Conservation (phyloP, 2,797 vertebrate species). For the Loriculus beryllinus region DNA sequence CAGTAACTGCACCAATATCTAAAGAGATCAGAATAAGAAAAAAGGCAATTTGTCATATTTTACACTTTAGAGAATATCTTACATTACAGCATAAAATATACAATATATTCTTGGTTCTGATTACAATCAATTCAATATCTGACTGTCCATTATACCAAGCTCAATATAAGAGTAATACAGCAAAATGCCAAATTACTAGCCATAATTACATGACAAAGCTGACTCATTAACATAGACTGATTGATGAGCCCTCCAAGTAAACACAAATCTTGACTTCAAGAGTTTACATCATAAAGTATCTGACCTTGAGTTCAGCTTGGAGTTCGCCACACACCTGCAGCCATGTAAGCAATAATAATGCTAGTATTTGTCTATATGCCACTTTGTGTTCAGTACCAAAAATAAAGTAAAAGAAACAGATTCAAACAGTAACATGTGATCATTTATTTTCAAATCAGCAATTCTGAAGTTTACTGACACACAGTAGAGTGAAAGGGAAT, state of each 20-base stretch:
- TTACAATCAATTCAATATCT: slow-evolving; percentile 40
- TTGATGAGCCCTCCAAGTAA: slow-evolving; percentile 48
- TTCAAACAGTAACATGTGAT: slow-evolving; percentile 38
- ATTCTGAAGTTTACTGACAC: slow-evolving; percentile 61
- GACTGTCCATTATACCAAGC: not conserved
- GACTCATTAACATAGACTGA: slow-evolving; percentile 43
- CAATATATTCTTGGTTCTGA: slow-evolving; percentile 49
- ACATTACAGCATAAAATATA: not conserved
- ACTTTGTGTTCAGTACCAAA: slow-evolving; percentile 8
- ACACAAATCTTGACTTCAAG: slow-evolving; percentile 52
- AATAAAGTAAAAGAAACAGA: slow-evolving; percentile 30
- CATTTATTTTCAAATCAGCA: slow-evolving; percentile 64
- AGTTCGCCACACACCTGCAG: slow-evolving; percentile 60
- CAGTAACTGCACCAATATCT: not conserved
- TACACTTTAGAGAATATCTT: not conserved
- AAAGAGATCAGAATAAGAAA: not conserved
- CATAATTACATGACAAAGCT: slow-evolving; percentile 37
- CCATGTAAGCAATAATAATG: slow-evolving; percentile 20
- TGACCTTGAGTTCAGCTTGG: slow-evolving; percentile 60
- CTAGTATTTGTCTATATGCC: slow-evolving; percentile 46
- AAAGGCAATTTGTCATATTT: not conserved
- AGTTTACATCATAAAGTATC: slow-evolving; percentile 43
- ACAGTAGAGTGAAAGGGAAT: slow-evolving; percentile 35
- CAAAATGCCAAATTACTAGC: slow-evolving; percentile 57
- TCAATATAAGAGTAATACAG: slow-evolving; percentile 29